Evolutionary conservation across 2,888 invertebrate species (phyloP).

Genomic region (Amphipyra berbera): DNA sequence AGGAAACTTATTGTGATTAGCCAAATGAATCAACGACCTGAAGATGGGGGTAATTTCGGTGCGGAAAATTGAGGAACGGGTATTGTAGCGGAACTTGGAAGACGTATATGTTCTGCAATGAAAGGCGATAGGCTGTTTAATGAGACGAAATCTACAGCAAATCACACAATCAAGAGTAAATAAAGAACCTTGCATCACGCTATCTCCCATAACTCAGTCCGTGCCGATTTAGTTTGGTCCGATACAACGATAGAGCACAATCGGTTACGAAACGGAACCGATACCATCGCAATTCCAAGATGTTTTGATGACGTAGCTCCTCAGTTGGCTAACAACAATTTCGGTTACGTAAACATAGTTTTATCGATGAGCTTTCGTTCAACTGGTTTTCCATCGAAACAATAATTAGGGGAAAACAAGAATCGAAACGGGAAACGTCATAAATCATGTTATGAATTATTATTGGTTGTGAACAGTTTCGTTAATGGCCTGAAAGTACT

Average conservation of each 20-base stretch:
- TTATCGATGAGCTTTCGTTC: slow-evolving; percentile 75
- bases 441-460: slow-evolving; percentile 30
- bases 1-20: too few relatives aligned
- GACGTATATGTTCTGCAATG: too few relatives aligned
- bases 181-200: slow-evolving; percentile 12
- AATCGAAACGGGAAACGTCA: slow-evolving; percentile 13
- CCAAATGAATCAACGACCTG: too few relatives aligned
- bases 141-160: neutral
- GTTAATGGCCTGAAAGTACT: neutral
- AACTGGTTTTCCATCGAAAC: slow-evolving; percentile 56
- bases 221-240: slow-evolving; percentile 66
- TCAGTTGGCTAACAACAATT: slow-evolving; percentile 75
- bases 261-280: slow-evolving; percentile 79
- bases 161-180: neutral
- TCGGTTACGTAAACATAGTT: slow-evolving; percentile 76
- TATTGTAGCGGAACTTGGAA: too few relatives aligned
- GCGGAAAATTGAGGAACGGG: too few relatives aligned
- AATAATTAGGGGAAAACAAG: slow-evolving; percentile 34
- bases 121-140: too few relatives aligned
- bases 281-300: slow-evolving; percentile 83
- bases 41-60: too few relatives aligned
- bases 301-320: slow-evolving; percentile 77
- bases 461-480: neutral
- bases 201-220: slow-evolving; percentile 52
- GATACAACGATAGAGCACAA: slow-evolving; percentile 73